Conservation (phyloP, 2,888 invertebrate species). For the Spilosoma lubricipeda region DNA sequence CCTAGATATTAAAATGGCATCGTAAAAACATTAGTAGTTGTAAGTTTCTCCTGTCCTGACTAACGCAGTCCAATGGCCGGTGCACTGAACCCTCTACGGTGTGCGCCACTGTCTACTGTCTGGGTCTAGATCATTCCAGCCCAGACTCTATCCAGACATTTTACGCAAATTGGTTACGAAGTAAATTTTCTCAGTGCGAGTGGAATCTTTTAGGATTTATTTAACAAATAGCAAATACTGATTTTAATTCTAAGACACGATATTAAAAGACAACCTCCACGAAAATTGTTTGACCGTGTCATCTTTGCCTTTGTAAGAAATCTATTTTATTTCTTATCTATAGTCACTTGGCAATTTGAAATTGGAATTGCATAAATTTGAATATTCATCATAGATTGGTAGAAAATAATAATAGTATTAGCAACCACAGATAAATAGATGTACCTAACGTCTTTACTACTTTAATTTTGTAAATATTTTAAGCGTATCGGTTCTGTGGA, state of each 20-base stretch:
- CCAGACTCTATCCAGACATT: slow-evolving; percentile 54
- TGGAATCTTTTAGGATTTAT: slow-evolving; percentile 17
- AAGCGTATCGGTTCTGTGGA: background rate
- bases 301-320: background rate
- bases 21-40: slow-evolving; percentile 42
- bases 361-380: slow-evolving; percentile 13
- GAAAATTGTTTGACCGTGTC: background rate
- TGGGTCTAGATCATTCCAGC: slow-evolving; percentile 55
- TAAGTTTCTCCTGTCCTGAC: slow-evolving; percentile 48
- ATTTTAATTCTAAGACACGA: background rate
- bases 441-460: background rate
- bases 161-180: slow-evolving; percentile 48
- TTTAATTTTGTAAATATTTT: background rate
- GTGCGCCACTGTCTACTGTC: slow-evolving; percentile 56
- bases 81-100: slow-evolving; percentile 59
- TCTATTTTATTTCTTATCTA: slow-evolving; percentile 1
- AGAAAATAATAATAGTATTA: background rate
- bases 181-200: slow-evolving; percentile 30
- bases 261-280: background rate
- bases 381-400: background rate
- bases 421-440: background rate
- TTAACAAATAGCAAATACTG: slow-evolving; percentile 10
- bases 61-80: slow-evolving; percentile 49
- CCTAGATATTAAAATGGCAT: slow-evolving; percentile 28
- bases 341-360: slow-evolving; percentile 13